Evolutionary conservation across 37 sponge, comb jelly and placozoan species (phyloP).

Genomic region (Diacarnus erythraeanus): DNA sequence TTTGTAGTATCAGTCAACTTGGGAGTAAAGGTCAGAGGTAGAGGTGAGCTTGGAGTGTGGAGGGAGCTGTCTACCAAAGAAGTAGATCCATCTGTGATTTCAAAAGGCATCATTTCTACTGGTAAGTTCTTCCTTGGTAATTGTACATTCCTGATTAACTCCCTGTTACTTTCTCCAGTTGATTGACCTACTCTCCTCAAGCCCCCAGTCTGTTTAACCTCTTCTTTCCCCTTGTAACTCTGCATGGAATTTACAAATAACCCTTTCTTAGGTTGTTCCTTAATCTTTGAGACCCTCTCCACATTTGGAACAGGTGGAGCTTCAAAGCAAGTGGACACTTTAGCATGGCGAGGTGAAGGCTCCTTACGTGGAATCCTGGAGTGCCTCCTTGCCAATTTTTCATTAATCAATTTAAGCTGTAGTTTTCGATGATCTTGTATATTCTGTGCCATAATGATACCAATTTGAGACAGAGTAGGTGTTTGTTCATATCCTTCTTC

Average conservation of each 20-base stretch:
- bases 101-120: too few relatives aligned
- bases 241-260: not conserved
- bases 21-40: not conserved
- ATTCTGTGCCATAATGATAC: not conserved
- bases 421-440: not conserved
- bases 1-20: not conserved
- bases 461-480: not conserved
- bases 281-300: not conserved
- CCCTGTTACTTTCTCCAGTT: not conserved
- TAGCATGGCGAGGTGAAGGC: not conserved
- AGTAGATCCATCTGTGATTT: too few relatives aligned
- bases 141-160: too few relatives aligned
- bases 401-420: slow-evolving; percentile 13
- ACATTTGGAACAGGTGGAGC: not conserved
- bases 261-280: not conserved
- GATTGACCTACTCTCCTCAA: not conserved
- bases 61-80: too few relatives aligned
- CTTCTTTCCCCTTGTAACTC: not conserved
- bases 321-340: not conserved
- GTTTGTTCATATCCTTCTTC: not conserved
- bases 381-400: slow-evolving; percentile 18
- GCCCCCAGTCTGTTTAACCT: not conserved
- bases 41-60: too few relatives aligned
- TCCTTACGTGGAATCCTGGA: slow-evolving; percentile 14
- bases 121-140: too few relatives aligned